Conservation (phyloP, 30 jellyfish, hydroid and myxozoan species). For the Cassiopea andromeda region DNA sequence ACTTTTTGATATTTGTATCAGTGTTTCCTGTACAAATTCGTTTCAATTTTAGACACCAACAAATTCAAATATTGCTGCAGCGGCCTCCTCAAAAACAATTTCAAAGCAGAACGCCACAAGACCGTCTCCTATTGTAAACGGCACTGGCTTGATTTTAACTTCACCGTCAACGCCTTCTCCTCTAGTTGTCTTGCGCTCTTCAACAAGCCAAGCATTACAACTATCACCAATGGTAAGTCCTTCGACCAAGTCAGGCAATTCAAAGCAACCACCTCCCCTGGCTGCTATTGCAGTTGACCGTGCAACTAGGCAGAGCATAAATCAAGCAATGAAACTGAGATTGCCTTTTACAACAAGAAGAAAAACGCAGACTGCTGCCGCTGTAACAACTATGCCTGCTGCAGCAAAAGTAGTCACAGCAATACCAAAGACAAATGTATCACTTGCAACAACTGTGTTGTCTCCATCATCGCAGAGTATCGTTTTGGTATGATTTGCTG, state of each 20-base stretch:
- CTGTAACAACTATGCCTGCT: background rate
- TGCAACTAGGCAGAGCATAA: slow-evolving; percentile 68
- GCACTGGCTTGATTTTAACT: background rate
- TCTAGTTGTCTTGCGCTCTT: background rate
- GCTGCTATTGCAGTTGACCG: slow-evolving; percentile 23
- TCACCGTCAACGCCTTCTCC: background rate
- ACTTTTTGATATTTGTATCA: background rate
- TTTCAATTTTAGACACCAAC: background rate
- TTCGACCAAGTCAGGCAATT: background rate
- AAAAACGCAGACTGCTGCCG: slow-evolving; percentile 4
- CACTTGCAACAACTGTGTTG: background rate
- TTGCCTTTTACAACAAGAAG: slow-evolving; percentile 41
- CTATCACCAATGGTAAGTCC: background rate
- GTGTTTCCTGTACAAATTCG: background rate
- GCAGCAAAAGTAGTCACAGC: background rate
- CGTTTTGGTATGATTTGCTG: background rate
- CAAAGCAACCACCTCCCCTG: background rate
- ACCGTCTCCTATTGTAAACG: background rate
- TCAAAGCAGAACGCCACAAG: background rate
- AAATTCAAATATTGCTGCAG: background rate
- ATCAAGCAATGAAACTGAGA: slow-evolving; percentile 67
- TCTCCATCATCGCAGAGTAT: background rate
- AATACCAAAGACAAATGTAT: background rate
- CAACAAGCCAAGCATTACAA: background rate
- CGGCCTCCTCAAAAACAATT: background rate